Evolutionary conservation across 2,888 invertebrate genomes (phyloP).

Genomic region (Eupelmus urozonus): DNA sequence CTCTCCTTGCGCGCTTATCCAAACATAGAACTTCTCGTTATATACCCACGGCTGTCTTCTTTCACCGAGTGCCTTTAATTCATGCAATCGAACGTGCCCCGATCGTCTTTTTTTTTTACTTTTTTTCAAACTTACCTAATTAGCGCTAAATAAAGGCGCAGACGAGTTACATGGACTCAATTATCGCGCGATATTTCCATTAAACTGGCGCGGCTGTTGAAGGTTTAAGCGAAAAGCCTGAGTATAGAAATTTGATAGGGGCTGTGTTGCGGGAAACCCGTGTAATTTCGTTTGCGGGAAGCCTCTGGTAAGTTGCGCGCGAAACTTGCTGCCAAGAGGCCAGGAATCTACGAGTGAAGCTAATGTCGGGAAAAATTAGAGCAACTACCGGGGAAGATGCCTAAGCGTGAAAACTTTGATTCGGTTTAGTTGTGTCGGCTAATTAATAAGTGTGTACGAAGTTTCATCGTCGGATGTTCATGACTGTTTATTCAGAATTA

Average conservation of each 20-base stretch:
- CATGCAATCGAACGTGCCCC: conserved; percentile 12
- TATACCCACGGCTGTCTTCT: neutral
- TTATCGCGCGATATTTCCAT: conserved; percentile 36
- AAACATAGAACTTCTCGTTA: conserved; percentile 32
- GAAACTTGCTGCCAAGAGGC: neutral
- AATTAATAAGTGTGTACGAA: too few species aligned
- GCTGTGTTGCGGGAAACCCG: conserved; percentile 27
- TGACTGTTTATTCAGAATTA: too few species aligned
- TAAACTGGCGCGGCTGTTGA: conserved; percentile 6
- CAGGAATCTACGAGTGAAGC: too few species aligned
- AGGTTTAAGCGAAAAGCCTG: neutral
- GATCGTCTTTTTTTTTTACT: neutral
- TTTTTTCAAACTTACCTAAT: conserved; percentile 28
- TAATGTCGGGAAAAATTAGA: too few species aligned
- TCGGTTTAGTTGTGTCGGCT: too few species aligned
- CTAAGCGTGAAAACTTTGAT: too few species aligned
- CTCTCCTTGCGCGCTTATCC: neutral
- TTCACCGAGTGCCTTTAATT: conserved; percentile 32
- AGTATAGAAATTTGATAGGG: conserved; percentile 35
- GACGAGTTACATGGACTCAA: conserved; percentile 4
- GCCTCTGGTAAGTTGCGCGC: conserved; percentile 25
- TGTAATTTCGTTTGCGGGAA: conserved; percentile 46
- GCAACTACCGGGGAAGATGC: too few species aligned
- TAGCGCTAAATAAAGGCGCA: conserved; percentile 8
- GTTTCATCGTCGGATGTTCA: too few species aligned